Evolutionary conservation across 2,888 invertebrate genomes (phyloP), one percentile per base, ranked within the genome.

Genomic region (Agapetus fuscipes): DNA sequence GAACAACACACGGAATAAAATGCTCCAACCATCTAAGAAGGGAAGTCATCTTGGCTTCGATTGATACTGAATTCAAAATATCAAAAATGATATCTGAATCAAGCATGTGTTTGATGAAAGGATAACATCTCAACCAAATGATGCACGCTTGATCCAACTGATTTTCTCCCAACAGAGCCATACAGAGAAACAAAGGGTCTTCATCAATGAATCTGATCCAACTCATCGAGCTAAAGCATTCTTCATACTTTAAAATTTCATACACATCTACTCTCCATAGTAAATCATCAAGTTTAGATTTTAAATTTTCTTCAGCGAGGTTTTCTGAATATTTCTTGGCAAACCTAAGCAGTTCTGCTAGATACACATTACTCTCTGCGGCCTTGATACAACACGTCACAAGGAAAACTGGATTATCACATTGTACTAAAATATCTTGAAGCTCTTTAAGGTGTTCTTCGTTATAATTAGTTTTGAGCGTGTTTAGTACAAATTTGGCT

Each of bases 21-120:
- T 65, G 63, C 50, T 62, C 63, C 25, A 70, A 51, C 68, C 67
- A 70, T 48, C 66, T 62, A 29, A 68, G 55, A 15, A 70, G 58
- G 26, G 61, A 56, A 45, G 64, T 58, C 52, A 70, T 58, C 56
- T 69, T 70, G 10, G 62, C 59, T 49, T 65, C 69, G 39, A 52
- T 51, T 17, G 63, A 64, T 46, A 65, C 59, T 32, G 66, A 56
- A 53, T 60, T 58, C 37, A 70, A 27, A 10, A 48, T 14, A 17
- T 45, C 40, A 2, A 30, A 30, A 2, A 48, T 33, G 17, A 45
- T 30, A 24, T 37, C 30, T 4, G 37, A 30, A 17, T 26, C 36
- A 6, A 48, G 25, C 11, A 26, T 27, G 13, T 38, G 37, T 3
- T 26, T 25, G 10, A 48, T 31, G 12, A 31, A 38, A 12, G 45